A percentile compares a stretch with the other conserved stretches of the same genome.
Evolutionary conservation across 2,888 invertebrate species (phyloP).

Genomic region (Drosophila ezoana): DNA sequence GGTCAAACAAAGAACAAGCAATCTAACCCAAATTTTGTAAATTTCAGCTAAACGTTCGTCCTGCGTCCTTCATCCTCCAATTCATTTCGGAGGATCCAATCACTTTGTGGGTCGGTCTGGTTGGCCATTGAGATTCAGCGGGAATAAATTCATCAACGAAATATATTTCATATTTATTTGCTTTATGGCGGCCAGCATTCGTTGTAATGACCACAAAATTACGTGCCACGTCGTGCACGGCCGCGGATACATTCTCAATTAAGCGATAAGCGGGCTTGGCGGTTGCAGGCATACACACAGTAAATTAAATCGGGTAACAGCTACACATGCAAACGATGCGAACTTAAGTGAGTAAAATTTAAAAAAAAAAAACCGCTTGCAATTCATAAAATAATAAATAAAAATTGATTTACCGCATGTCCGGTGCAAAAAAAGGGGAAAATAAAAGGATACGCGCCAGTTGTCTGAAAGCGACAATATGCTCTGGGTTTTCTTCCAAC

Average conservation of each 20-base stretch:
- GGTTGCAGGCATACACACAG: slow-evolving; percentile 39
- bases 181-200: slow-evolving; percentile 18
- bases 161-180: slow-evolving; percentile 58
- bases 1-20: slow-evolving; percentile 14
- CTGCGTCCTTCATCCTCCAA: neutral
- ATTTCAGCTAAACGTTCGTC: neutral
- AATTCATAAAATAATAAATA: slow-evolving; percentile 81
- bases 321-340: slow-evolving; percentile 66
- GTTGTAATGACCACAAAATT: slow-evolving; percentile 70
- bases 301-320: slow-evolving; percentile 75
- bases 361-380: slow-evolving; percentile 56
- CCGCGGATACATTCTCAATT: slow-evolving; percentile 59
- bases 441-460: slow-evolving; percentile 24
- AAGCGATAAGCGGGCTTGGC: slow-evolving; percentile 46
- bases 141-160: slow-evolving; percentile 57
- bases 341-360: slow-evolving; percentile 65
- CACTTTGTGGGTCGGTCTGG: slow-evolving; percentile 7
- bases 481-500: slow-evolving; percentile 45
- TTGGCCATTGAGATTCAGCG: slow-evolving; percentile 26
- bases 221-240: slow-evolving; percentile 66
- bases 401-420: slow-evolving; percentile 76
- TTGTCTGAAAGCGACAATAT: slow-evolving; percentile 63
- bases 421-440: slow-evolving; percentile 29
- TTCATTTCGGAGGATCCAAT: slow-evolving; percentile 18
- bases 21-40: slow-evolving; percentile 41